A percentile compares a stretch with the other conserved stretches of the same genome.
These are phyloP conservation scores for Hyalella azteca DNA, from an alignment of 2,888 invertebrate genomes.

Conservation along the genomic window DNA sequence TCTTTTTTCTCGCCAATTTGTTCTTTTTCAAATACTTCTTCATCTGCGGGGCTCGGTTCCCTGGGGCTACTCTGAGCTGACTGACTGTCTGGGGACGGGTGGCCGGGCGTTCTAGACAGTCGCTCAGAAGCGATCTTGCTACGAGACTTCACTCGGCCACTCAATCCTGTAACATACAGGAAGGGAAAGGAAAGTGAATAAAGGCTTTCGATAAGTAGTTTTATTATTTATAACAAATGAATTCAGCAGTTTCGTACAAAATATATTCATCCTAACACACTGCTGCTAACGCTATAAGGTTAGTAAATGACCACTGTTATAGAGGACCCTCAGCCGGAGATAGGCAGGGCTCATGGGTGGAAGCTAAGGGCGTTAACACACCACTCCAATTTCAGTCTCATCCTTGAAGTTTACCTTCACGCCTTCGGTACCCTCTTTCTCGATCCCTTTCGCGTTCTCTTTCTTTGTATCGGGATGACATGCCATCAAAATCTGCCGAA, in stretches of 20 bases:
- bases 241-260: conserved; percentile 33
- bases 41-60: conserved; percentile 44
- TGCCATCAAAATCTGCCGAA: conserved; percentile 51
- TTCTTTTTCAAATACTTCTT: conserved; percentile 37
- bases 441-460: conserved; percentile 44
- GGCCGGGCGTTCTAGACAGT: conserved; percentile 53
- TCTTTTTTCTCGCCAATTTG: background rate
- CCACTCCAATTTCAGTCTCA: conserved; percentile 25
- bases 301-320: conserved; percentile 7
- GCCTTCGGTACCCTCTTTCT: conserved; percentile 52
- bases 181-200: conserved; percentile 20
- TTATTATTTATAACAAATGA: conserved; percentile 17
- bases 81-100: conserved; percentile 47
- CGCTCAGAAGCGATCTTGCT: conserved; percentile 52
- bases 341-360: background rate
- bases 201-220: background rate
- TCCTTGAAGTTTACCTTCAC: conserved; percentile 56
- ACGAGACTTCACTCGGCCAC: conserved; percentile 54
- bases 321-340: background rate
- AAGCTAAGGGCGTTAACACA: conserved; percentile 8
- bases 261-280: conserved; percentile 31
- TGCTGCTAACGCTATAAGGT: background rate
- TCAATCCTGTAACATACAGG: conserved; percentile 54
- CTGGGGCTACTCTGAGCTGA: conserved; percentile 10
- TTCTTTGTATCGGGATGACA: conserved; percentile 46